Conservation (phyloP, 1,140 invertebrate species). For the Drosophila persimilis region DNA sequence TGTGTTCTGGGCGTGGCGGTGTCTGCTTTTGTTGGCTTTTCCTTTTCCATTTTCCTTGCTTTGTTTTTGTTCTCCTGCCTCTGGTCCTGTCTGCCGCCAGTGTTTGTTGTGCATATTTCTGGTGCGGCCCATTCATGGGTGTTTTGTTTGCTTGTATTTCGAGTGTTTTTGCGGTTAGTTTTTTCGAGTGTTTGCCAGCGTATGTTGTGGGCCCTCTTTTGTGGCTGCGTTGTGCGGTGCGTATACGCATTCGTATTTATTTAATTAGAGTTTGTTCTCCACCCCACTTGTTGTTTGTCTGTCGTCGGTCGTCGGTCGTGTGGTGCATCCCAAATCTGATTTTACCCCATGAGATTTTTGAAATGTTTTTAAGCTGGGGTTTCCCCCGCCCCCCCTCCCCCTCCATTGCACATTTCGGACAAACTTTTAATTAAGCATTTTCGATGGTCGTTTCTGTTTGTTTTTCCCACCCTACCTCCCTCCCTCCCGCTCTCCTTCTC, state of each 20-base stretch:
- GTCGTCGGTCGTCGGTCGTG: not conserved
- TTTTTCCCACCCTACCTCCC: not conserved
- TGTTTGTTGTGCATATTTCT: constrained; percentile 73
- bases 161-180: constrained; percentile 66
- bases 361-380: constrained; percentile 16
- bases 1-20: not conserved
- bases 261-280: constrained; percentile 58
- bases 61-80: constrained; percentile 24
- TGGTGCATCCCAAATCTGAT: constrained; percentile 43
- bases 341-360: constrained; percentile 12
- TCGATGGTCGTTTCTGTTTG: constrained; percentile 46
- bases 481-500: not conserved
- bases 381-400: not conserved
- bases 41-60: constrained; percentile 14
- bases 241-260: constrained; percentile 56
- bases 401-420: constrained; percentile 21
- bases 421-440: constrained; percentile 68
- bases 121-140: constrained; percentile 59
- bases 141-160: constrained; percentile 46
- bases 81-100: constrained; percentile 28
- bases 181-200: constrained; percentile 45
- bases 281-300: constrained; percentile 6
- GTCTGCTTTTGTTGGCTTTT: constrained; percentile 27
- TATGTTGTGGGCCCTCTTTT: constrained; percentile 46
- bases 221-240: constrained; percentile 60